A percentile compares a stretch with the other conserved stretches of the same genome.
Conservation (phyloP, 2,797 vertebrate species). For the Antrozous pallidus region DNA sequence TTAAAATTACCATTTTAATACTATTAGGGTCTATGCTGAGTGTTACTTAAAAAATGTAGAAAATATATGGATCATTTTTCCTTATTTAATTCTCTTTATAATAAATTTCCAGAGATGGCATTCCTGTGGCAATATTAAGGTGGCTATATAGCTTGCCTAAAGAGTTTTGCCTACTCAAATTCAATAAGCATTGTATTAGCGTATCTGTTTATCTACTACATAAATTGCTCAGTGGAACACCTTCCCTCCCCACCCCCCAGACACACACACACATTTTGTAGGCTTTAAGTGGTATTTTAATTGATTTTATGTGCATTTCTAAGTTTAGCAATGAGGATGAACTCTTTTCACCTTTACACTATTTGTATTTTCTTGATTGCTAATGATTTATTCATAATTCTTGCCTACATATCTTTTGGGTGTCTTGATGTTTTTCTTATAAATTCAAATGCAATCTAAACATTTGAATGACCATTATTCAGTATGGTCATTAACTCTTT, state of each 20-base stretch:
- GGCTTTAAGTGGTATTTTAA: slow-evolving; percentile 17
- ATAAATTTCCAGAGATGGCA: neutral
- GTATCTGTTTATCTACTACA: neutral
- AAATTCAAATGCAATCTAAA: neutral
- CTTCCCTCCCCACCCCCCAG: neutral
- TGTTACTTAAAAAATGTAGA: neutral
- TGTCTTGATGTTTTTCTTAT: neutral
- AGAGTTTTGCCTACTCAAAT: neutral
- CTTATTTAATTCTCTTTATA: neutral
- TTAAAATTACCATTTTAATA: neutral
- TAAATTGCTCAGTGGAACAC: neutral
- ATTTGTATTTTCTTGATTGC: neutral
- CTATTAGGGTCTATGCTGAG: neutral
- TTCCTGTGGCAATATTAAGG: neutral
- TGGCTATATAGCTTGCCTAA: neutral
- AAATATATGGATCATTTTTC: neutral
- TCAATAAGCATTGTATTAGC: neutral
- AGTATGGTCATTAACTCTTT: neutral
- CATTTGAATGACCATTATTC: too few relatives aligned
- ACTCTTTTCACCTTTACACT: neutral
- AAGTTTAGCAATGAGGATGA: neutral
- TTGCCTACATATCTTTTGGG: neutral
- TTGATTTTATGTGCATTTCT: slow-evolving; percentile 6
- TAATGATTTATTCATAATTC: slow-evolving; percentile 3
- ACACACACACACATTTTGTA: neutral